Percentiles rank a stretch among this genome's conserved stretches.
These are phyloP conservation scores for Luehdorfia chinensis DNA, from an alignment of 1,140 invertebrate species.

Conservation along the genomic window DNA sequence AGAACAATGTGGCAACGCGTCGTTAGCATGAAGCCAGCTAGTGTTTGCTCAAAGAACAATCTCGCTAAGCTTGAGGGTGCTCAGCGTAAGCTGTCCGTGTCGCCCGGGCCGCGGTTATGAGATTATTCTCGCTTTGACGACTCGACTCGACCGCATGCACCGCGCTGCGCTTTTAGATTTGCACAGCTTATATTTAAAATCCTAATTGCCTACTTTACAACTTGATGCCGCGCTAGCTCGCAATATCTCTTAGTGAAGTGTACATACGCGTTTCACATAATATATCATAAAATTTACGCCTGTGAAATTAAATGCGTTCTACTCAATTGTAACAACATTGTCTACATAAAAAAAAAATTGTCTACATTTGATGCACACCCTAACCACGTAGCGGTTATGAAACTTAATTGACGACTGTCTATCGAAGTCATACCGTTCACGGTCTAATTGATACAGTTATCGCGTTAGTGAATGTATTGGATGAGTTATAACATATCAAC, in stretches of 20 bases:
- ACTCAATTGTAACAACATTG: no score
- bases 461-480: slow-evolving; percentile 29
- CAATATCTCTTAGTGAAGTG: slow-evolving; percentile 3
- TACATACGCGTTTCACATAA: background rate
- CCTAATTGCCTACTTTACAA: slow-evolving; percentile 41
- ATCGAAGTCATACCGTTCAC: slow-evolving; percentile 37
- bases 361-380: background rate
- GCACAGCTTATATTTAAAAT: slow-evolving; percentile 47
- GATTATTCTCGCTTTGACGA: slow-evolving; percentile 70
- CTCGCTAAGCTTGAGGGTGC: slow-evolving; percentile 53
- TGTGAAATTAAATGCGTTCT: no score
- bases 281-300: background rate
- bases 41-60: slow-evolving; percentile 53
- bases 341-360: no score
- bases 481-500: slow-evolving; percentile 35
- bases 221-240: slow-evolving; percentile 23
- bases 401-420: slow-evolving; percentile 23
- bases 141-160: slow-evolving; percentile 60
- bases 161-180: slow-evolving; percentile 61
- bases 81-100: slow-evolving; percentile 47
- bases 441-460: slow-evolving; percentile 43
- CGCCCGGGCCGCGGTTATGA: slow-evolving; percentile 58
- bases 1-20: slow-evolving; percentile 21
- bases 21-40: slow-evolving; percentile 23
- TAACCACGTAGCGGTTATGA: slow-evolving; percentile 18